These are phyloP conservation scores for Lepidotrigona ventralis DNA, from an alignment of 1,140 invertebrate genomes.

Conservation along the genomic window DNA sequence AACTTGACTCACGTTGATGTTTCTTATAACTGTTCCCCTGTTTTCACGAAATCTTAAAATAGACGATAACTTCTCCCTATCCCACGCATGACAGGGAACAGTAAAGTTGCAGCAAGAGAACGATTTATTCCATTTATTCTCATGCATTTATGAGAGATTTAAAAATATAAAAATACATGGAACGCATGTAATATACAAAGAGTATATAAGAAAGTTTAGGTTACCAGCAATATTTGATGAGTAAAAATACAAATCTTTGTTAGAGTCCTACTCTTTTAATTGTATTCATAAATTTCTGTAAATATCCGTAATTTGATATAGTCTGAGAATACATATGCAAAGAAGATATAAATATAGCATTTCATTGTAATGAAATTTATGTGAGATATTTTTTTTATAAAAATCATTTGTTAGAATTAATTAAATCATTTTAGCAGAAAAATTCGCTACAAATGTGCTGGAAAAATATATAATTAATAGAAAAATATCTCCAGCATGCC, in stretches of 20 bases:
- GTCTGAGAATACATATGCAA: background rate
- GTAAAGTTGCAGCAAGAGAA: background rate
- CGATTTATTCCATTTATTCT: background rate
- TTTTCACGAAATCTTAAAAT: background rate
- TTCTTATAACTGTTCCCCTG: background rate
- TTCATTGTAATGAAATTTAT: background rate
- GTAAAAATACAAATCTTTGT: background rate
- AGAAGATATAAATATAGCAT: background rate
- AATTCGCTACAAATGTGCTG: background rate
- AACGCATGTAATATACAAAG: background rate
- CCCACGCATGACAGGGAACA: background rate
- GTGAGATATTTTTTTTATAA: background rate
- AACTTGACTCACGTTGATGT: background rate
- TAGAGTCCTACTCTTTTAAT: background rate
- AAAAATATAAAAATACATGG: background rate
- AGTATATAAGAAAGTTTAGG: background rate
- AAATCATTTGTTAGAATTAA: background rate
- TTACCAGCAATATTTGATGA: background rate
- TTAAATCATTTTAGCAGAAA: background rate
- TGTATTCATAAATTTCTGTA: background rate
- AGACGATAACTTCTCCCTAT: background rate
- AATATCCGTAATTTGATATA: background rate
- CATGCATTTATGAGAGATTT: background rate
- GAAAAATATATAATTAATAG: background rate
- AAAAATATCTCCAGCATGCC: too few relatives aligned